These are phyloP conservation scores for Stramonita haemastoma DNA, from an alignment of 2,888 invertebrate genomes.

Conservation along the genomic window DNA sequence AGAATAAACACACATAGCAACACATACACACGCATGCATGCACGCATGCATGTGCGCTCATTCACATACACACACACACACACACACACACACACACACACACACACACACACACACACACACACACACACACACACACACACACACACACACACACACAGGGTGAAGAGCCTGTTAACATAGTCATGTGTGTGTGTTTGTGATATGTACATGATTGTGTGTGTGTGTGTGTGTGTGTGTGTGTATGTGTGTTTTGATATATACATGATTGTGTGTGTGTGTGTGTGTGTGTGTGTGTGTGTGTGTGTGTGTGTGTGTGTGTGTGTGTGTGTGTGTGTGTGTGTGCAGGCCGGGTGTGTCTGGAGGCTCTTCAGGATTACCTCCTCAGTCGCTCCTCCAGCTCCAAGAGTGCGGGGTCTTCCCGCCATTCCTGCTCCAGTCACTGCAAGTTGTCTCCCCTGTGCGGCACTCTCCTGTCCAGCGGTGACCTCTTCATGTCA, in stretches of 20 bases:
- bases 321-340: neutral
- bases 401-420: constrained; percentile 32
- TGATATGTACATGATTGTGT: too few species aligned
- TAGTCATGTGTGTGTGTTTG: too few species aligned
- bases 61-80: constrained; percentile 1
- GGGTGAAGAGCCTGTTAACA: too few species aligned
- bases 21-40: neutral
- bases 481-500: constrained; percentile 42
- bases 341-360: constrained; percentile 45
- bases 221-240: neutral
- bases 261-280: neutral
- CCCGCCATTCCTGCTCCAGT: constrained; percentile 41
- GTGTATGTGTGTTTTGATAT: neutral
- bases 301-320: neutral
- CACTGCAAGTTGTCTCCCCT: constrained; percentile 45
- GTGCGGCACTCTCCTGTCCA: constrained; percentile 44
- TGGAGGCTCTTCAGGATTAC: constrained; percentile 50
- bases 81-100: constrained; percentile 11
- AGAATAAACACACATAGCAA: too few species aligned
- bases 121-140: neutral
- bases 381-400: constrained; percentile 33
- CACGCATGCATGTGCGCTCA: neutral
- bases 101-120: neutral
- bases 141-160: neutral
- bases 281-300: neutral